These are phyloP conservation scores for Pandemis heparana DNA, from an alignment of 2,888 invertebrate genomes.

Conservation along the genomic window DNA sequence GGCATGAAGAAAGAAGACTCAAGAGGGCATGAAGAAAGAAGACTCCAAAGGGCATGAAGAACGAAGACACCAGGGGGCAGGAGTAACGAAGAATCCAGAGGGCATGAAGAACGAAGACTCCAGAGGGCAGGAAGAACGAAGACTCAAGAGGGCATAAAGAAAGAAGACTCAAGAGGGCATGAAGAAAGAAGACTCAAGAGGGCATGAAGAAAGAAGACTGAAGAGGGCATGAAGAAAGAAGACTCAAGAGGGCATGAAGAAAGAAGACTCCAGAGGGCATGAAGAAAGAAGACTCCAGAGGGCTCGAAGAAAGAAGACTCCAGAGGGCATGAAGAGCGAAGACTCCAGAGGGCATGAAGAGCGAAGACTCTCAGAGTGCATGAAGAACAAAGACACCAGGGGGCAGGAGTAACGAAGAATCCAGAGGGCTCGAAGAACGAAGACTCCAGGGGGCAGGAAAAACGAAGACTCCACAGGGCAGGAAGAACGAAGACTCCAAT, in stretches of 20 bases:
- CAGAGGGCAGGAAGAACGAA: background rate
- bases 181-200: background rate
- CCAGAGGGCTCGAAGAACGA: background rate
- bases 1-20: background rate
- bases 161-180: background rate
- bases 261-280: background rate
- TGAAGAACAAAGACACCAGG: background rate
- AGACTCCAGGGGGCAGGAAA: background rate
- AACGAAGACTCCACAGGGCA: background rate
- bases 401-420: background rate
- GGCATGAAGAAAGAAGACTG: background rate
- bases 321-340: background rate
- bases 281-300: background rate
- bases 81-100: background rate
- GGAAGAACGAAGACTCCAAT: background rate
- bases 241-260: background rate
- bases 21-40: background rate
- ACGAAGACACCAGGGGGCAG: background rate
- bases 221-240: background rate
- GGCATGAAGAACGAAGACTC: background rate
- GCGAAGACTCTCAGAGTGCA: background rate
- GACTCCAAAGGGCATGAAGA: background rate
- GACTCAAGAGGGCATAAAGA: background rate
- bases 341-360: background rate
- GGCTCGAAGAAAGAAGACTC: background rate